phyloP scores from a whole-genome alignment of 2,113 vertebrate genomes.

The Garra rufa region DNA sequence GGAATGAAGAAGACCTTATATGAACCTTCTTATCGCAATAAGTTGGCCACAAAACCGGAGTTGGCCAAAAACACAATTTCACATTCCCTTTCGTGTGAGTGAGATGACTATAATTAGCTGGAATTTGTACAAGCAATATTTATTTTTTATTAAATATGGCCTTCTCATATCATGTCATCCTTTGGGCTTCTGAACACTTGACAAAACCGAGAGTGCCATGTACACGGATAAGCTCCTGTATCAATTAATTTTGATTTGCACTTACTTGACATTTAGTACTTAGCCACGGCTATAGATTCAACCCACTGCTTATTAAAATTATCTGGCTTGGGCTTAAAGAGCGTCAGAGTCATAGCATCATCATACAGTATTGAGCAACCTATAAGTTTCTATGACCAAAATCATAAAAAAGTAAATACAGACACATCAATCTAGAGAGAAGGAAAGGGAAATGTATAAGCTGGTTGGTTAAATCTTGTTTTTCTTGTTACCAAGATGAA shows the following conservation, averaged over 20 bases:
- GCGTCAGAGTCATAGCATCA: background rate
- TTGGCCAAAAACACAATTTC: background rate
- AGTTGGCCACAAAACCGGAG: background rate
- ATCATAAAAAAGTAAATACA: background rate
- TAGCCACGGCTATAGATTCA: constrained; percentile 12
- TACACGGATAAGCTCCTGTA: background rate
- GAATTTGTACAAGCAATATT: background rate
- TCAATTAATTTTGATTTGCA: constrained; percentile 41
- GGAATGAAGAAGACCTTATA: background rate
- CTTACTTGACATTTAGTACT: constrained; percentile 33
- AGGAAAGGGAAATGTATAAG: background rate
- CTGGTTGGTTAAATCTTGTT: background rate
- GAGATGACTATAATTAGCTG: background rate
- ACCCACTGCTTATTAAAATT: constrained; percentile 13
- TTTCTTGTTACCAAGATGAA: background rate
- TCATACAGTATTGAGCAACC: background rate
- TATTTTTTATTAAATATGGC: constrained; percentile 26
- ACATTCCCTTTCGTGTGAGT: constrained; percentile 9
- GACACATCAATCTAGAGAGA: background rate
- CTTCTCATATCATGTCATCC: background rate
- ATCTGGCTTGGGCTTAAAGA: constrained; percentile 8
- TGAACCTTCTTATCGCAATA: background rate
- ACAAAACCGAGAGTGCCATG: constrained; percentile 2
- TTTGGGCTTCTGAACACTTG: constrained; percentile 8
- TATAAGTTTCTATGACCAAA: background rate